Base-by-base conservation (phyloP, 2,113 vertebrate species). In the Pangasianodon hypophthalmus region DNA sequence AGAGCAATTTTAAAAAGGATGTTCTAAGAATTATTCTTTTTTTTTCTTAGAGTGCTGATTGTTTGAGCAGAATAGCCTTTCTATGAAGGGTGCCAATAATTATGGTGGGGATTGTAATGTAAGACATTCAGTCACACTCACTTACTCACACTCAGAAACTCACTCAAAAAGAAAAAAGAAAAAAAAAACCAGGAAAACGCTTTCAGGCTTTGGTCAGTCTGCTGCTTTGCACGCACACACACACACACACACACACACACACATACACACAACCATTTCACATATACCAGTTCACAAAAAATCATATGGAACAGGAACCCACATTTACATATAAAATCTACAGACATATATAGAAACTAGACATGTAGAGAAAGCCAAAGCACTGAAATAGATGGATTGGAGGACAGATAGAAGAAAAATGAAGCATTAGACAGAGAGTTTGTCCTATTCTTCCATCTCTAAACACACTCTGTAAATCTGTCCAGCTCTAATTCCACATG, bases 161-260 rank as follows among this genome's bases (percentile, higher is more conserved):
- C 37, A 37, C 37, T 37, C 37, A 37, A 46, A 16, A 75, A 3
- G 46, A 14, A 21, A 14, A 21, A 1, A 13, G 89, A 62, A 21
- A 75, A n/a, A 71, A 32, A 14, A 71, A 86, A 52, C 32, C 7
- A 19, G 9, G 29, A 85, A 94, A 93, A 93, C 85, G 91, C 26
- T 87, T 93, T 93, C 80, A 24, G 94, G 91, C 91, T 94, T 93
- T 80, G 91, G 89, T 89, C 94, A 93, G 90, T 90, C 89, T 73
- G 92, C 93, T 90, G 92, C 84, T 92, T 58, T 88, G 92, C 48
- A 85, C 9, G 2, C 64, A 92, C 8, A 52, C 48, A 81, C 64
- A 46, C 46, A 86, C 44, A 24, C 83, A 71, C 83, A 73, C 13
- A 46, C n/a, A 18, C 83, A 73, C 21, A 32, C 21, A 18, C 84